Percentiles rank a stretch among this genome's conserved stretches.
phyloP scores from a whole-genome alignment of 2,888 invertebrate species.

The Automeris io region DNA sequence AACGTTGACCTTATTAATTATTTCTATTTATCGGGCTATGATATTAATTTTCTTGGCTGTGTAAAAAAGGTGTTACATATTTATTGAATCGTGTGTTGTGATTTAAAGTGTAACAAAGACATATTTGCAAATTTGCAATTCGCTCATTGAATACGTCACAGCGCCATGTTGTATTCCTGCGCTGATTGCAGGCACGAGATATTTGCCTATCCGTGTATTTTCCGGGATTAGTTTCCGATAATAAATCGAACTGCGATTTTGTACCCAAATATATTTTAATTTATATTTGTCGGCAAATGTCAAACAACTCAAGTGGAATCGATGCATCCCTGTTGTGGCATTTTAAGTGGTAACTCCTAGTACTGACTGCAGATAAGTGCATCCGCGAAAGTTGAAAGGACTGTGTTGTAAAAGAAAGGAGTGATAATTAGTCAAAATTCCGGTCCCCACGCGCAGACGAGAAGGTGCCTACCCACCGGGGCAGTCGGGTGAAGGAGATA shows the following conservation, averaged over 20 bases:
- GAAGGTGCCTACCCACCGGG: constrained; percentile 86
- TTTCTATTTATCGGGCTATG: constrained; percentile 46
- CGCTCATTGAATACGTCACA: constrained; percentile 72
- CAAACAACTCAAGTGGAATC: constrained; percentile 66
- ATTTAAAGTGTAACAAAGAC: constrained; percentile 30
- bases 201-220: constrained; percentile 77
- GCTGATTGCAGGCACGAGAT: constrained; percentile 77
- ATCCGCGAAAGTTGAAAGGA: constrained; percentile 78
- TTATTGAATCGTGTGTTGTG: constrained; percentile 39
- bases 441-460: constrained; percentile 89
- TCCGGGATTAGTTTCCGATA: constrained; percentile 73
- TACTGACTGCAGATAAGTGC: constrained; percentile 76
- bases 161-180: constrained; percentile 79
- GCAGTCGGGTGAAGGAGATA: constrained; percentile 79
- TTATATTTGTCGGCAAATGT: constrained; percentile 75
- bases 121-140: constrained; percentile 62
- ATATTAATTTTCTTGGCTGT: constrained; percentile 38
- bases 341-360: constrained; percentile 71
- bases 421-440: constrained; percentile 84
- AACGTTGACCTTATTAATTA: constrained; percentile 64
- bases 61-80: constrained; percentile 46
- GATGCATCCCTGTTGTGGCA: constrained; percentile 70
- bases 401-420: constrained; percentile 76
- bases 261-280: constrained; percentile 73
- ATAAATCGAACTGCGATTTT: constrained; percentile 74